phyloP scores from a whole-genome alignment of 1,140 invertebrate genomes.

The Nomia melanderi region DNA sequence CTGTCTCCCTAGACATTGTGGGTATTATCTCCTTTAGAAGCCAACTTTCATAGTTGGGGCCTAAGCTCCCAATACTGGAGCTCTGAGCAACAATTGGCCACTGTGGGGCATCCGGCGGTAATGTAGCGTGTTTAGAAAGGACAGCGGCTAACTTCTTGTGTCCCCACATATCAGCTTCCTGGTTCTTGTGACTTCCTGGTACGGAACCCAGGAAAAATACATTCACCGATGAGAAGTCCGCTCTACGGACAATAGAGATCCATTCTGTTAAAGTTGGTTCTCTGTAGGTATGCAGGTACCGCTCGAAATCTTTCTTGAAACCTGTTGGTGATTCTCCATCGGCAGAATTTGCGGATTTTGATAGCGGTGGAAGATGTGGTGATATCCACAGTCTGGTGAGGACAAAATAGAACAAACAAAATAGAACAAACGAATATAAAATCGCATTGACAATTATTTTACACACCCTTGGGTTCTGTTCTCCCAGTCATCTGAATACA shows the following conservation, averaged over 20 bases:
- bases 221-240: conserved; percentile 91
- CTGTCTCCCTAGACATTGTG: conserved; percentile 82
- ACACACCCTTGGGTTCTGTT: conserved; percentile 95
- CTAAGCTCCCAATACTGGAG: conserved; percentile 94
- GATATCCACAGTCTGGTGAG: conserved; percentile 88
- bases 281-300: conserved; percentile 90
- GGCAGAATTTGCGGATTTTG: conserved; percentile 80
- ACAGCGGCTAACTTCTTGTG: conserved; percentile 86
- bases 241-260: conserved; percentile 86
- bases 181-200: conserved; percentile 88
- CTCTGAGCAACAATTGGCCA: conserved; percentile 92
- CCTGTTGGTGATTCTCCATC: conserved; percentile 91
- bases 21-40: conserved; percentile 85
- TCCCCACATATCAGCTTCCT: conserved; percentile 84
- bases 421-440: conserved; percentile 16
- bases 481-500: conserved; percentile 95
- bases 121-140: conserved; percentile 83
- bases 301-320: conserved; percentile 92
- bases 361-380: conserved; percentile 86
- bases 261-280: conserved; percentile 86
- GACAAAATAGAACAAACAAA: conserved; percentile 34
- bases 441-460: conserved; percentile 22
- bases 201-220: conserved; percentile 93
- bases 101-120: conserved; percentile 80
- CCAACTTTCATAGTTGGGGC: conserved; percentile 87